Evolutionary conservation across 1,140 invertebrate genomes (phyloP).

Genomic region (Chironomus striatipennis): DNA sequence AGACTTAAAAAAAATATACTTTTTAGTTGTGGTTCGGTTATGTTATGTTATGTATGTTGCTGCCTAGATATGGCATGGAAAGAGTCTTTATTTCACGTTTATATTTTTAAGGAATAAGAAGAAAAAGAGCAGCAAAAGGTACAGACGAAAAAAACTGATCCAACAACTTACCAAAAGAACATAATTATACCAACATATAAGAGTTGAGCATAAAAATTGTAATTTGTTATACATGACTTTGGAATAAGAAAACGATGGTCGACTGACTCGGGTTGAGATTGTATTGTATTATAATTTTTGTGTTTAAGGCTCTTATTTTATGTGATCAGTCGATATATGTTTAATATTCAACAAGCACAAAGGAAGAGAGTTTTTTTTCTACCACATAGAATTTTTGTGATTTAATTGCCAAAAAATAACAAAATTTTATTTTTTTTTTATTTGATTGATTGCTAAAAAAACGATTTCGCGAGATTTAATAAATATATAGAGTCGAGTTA

Average conservation of each 20-base stretch:
- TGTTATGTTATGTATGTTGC: background rate
- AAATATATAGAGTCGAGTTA: no score
- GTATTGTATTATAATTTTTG: background rate
- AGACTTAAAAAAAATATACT: background rate
- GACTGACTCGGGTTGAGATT: background rate
- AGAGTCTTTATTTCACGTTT: no score
- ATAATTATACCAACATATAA: slow-evolving; percentile 22
- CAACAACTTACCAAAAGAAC: slow-evolving; percentile 21
- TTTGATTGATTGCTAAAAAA: slow-evolving; percentile 11
- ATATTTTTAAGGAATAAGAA: background rate
- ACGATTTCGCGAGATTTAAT: background rate
- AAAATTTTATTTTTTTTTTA: no score
- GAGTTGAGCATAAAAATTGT: slow-evolving; percentile 18
- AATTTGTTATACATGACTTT: slow-evolving; percentile 23
- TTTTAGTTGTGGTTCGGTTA: background rate
- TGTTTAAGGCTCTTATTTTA: background rate
- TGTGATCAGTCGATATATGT: slow-evolving; percentile 7
- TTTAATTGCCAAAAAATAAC: background rate
- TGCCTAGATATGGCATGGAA: no score
- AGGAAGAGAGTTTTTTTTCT: background rate
- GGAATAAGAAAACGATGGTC: background rate
- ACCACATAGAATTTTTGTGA: background rate
- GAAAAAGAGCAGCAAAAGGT: background rate
- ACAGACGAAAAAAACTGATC: slow-evolving; percentile 14
- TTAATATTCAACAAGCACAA: slow-evolving; percentile 6